phyloP scores from a whole-genome alignment of 2,113 vertebrate species.

The Phylloscopus trochiloides region DNA sequence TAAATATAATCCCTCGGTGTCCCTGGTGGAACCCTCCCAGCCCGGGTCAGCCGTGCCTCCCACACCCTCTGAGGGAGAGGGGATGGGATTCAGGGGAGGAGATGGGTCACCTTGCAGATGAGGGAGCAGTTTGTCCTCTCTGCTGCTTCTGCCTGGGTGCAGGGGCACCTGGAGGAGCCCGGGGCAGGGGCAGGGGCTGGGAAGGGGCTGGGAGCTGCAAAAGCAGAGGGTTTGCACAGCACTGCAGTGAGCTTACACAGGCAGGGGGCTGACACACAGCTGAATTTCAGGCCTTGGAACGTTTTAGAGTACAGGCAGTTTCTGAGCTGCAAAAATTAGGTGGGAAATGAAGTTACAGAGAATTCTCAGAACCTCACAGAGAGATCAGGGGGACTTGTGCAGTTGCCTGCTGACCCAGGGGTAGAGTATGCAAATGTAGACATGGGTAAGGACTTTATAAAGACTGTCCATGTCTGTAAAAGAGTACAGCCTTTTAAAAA shows the following conservation, averaged over 20 bases:
- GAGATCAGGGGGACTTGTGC: not conserved
- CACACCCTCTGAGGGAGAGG: rapidly evolving
- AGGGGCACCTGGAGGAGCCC: not conserved
- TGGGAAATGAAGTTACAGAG: not conserved
- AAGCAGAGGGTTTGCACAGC: not conserved
- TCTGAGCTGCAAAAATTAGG: not conserved
- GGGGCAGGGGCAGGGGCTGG: rapidly evolving
- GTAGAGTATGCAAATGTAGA: too few relatives aligned
- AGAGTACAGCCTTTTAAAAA: too few relatives aligned
- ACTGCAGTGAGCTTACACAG: not conserved
- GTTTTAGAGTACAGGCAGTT: not conserved
- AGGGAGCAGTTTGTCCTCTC: rapidly evolving
- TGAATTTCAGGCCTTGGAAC: not conserved
- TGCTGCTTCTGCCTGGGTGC: rapidly evolving
- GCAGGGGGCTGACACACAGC: not conserved
- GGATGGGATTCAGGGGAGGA: not conserved
- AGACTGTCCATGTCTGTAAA: too few relatives aligned
- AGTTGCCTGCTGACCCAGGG: too few relatives aligned
- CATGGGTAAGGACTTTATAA: too few relatives aligned
- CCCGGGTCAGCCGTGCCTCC: not conserved
- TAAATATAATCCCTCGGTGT: not conserved
- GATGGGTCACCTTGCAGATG: not conserved
- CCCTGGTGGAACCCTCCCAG: not conserved
- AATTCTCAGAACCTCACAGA: not conserved
- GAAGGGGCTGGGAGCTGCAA: not conserved